Evolutionary conservation across 2,797 vertebrate genomes (phyloP).

Genomic region (Phaenicophaeus curvirostris): DNA sequence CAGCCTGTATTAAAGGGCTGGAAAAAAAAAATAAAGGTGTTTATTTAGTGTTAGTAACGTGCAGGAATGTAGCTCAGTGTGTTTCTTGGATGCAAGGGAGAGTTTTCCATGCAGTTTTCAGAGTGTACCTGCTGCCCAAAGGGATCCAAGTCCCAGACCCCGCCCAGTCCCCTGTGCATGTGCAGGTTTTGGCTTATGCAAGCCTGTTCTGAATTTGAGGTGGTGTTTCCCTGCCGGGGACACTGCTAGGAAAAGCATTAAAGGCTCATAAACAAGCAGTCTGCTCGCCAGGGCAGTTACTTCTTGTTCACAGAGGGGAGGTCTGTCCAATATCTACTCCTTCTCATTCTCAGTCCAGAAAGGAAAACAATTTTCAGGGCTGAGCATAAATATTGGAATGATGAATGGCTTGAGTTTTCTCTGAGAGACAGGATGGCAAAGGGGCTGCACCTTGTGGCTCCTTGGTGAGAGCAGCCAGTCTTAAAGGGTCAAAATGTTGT

Average conservation of each 20-base stretch:
- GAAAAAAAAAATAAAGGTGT: no score
- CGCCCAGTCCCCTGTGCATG: background rate
- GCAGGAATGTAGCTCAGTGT: background rate
- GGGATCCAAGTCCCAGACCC: background rate
- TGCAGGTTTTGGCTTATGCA: background rate
- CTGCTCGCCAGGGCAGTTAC: background rate
- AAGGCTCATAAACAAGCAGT: background rate
- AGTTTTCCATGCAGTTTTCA: background rate
- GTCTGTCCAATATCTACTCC: background rate
- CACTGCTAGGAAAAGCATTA: background rate
- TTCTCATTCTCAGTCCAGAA: background rate
- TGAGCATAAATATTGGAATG: background rate
- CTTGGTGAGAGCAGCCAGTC: background rate
- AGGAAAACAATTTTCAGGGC: background rate
- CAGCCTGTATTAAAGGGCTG: background rate
- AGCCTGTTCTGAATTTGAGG: background rate
- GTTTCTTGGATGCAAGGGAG: no score
- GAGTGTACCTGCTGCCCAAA: background rate
- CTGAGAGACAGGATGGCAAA: background rate
- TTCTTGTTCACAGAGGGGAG: background rate
- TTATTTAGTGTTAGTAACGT: background rate
- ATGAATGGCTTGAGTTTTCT: background rate
- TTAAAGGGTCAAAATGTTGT: background rate
- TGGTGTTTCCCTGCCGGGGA: background rate
- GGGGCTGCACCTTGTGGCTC: background rate